Conservation (phyloP, 2,888 invertebrate species). For the Schizotus pectinicornis region DNA sequence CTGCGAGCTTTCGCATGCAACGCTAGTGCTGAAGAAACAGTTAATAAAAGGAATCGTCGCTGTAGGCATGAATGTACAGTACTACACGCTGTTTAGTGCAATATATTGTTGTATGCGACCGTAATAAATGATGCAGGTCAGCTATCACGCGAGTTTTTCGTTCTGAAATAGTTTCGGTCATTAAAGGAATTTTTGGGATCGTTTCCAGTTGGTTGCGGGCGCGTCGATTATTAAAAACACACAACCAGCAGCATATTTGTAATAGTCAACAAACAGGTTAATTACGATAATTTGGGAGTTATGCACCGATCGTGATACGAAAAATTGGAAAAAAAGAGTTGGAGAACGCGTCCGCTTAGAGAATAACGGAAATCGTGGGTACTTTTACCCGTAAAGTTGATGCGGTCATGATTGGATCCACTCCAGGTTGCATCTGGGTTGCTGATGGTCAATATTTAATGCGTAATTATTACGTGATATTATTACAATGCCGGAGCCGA, state of each 20-base stretch:
- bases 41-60: conserved; percentile 7
- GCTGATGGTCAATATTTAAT: conserved; percentile 1
- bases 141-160: no score
- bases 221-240: no score
- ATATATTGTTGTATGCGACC: background rate
- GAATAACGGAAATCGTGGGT: background rate
- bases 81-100: background rate
- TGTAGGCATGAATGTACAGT: conserved; percentile 7
- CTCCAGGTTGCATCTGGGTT: conserved; percentile 7
- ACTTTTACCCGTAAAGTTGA: background rate
- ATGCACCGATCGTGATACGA: no score
- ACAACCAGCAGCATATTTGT: no score
- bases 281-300: background rate
- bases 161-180: no score
- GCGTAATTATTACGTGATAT: background rate
- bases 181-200: no score
- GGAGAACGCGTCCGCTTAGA: no score
- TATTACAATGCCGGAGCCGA: background rate
- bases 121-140: conserved; percentile 1
- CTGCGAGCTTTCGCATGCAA: conserved; percentile 2
- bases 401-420: conserved; percentile 6
- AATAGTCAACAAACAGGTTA: background rate
- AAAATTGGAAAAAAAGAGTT: no score
- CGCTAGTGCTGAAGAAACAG: conserved; percentile 1
- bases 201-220: no score